phyloP scores from a whole-genome alignment of 2,888 invertebrate species.

The Serrognathus titanus region DNA sequence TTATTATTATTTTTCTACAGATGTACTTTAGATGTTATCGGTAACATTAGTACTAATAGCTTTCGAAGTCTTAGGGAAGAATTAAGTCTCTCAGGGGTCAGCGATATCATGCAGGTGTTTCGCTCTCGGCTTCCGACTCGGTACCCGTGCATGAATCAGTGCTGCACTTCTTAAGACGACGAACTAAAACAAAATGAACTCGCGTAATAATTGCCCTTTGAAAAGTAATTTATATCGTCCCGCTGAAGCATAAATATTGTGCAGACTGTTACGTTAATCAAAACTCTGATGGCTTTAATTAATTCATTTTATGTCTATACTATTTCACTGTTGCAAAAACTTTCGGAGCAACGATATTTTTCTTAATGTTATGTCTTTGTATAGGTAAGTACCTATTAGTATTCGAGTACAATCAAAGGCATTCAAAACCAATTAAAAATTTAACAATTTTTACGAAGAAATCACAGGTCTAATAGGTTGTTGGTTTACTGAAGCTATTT shows the following conservation, averaged over 20 bases:
- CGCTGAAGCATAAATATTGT: background rate
- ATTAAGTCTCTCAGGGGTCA: conserved; percentile 5
- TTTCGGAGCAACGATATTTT: too few relatives aligned
- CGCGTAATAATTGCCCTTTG: background rate
- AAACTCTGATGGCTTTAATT: too few relatives aligned
- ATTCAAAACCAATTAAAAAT: too few relatives aligned
- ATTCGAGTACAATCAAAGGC: too few relatives aligned
- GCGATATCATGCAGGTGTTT: conserved; percentile 24
- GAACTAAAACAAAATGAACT: background rate
- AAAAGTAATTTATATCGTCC: background rate
- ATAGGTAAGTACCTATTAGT: too few relatives aligned
- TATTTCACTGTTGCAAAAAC: too few relatives aligned
- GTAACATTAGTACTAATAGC: conserved; percentile 13
- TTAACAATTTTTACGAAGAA: too few relatives aligned
- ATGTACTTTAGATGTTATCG: conserved; percentile 7
- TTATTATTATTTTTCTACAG: background rate
- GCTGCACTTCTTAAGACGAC: conserved; percentile 8
- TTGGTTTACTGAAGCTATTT: too few relatives aligned
- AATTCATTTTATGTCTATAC: too few relatives aligned
- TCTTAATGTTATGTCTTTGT: too few relatives aligned
- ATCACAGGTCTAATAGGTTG: too few relatives aligned
- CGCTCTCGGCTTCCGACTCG: conserved; percentile 19
- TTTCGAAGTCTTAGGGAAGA: conserved; percentile 7
- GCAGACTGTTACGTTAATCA: too few relatives aligned
- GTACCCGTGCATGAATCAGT: conserved; percentile 9